A percentile compares a stretch with the other conserved stretches of the same genome.
phyloP scores from a whole-genome alignment of 1,140 invertebrate genomes.

The Orius insidiosus region DNA sequence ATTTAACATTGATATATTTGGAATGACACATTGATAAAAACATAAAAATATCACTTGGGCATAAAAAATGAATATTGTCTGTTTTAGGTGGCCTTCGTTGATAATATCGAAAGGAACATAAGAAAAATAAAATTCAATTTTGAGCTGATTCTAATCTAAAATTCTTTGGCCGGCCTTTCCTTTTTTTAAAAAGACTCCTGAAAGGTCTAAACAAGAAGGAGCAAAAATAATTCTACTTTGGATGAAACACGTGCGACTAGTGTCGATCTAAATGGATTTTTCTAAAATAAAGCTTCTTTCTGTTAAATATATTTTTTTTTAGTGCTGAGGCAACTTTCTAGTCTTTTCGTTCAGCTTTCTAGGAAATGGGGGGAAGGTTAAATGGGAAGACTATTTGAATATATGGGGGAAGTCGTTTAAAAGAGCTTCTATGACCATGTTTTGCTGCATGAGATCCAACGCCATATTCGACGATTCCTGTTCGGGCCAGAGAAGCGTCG shows the following conservation, averaged over 20 bases:
- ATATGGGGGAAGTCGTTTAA: slow-evolving; percentile 27
- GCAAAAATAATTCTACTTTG: neutral
- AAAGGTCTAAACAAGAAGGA: neutral
- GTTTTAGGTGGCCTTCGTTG: neutral
- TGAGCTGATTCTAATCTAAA: slow-evolving; percentile 7
- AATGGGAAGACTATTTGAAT: slow-evolving; percentile 19
- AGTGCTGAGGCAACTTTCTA: neutral
- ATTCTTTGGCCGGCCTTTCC: slow-evolving; percentile 8
- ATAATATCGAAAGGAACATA: slow-evolving; percentile 2
- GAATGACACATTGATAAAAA: slow-evolving; percentile 3
- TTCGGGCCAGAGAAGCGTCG: slow-evolving; percentile 49
- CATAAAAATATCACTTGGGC: neutral
- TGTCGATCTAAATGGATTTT: neutral
- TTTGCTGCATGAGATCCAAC: slow-evolving; percentile 44
- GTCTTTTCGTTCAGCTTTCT: neutral
- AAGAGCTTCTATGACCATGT: slow-evolving; percentile 43
- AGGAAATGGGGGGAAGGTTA: neutral
- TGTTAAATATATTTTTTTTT: neutral
- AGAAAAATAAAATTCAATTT: slow-evolving; percentile 8
- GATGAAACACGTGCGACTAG: neutral
- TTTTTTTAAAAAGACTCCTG: neutral
- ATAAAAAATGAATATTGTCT: neutral
- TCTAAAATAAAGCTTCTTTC: neutral
- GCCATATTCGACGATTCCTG: slow-evolving; percentile 38
- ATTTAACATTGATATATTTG: slow-evolving; percentile 4